A percentile compares a stretch with the other conserved stretches of the same genome.
Conservation (phyloP, 2,797 vertebrate species). For the Oreochromis mossambicus region DNA sequence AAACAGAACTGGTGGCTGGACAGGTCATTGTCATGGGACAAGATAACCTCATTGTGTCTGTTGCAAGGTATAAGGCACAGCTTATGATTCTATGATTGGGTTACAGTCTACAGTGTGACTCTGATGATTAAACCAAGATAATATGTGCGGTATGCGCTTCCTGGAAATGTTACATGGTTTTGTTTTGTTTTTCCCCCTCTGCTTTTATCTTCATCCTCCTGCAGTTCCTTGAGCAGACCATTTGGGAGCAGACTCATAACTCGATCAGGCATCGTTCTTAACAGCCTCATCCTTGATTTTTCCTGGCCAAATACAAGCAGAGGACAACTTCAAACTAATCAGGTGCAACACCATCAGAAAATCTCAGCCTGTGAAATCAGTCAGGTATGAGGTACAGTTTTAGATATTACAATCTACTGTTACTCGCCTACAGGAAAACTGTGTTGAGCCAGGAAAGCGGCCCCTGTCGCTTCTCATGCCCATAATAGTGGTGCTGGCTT, state of each 20-base stretch:
- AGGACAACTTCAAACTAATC: constrained; percentile 50
- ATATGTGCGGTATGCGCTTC: constrained; percentile 21
- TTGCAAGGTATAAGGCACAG: constrained; percentile 73
- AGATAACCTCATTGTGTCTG: constrained; percentile 83
- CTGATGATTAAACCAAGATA: neutral
- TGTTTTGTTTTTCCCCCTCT: neutral
- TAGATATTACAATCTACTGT: neutral
- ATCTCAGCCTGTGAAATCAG: neutral
- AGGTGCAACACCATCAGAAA: constrained; percentile 13
- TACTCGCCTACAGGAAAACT: constrained; percentile 68
- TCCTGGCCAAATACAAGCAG: constrained; percentile 77
- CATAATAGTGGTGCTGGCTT: constrained; percentile 75
- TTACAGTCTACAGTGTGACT: neutral
- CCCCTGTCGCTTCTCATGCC: constrained; percentile 80
- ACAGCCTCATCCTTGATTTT: constrained; percentile 85
- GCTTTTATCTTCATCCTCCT: constrained; percentile 2
- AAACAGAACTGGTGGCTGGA: constrained; percentile 64
- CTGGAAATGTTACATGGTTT: neutral
- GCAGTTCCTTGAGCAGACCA: constrained; percentile 82
- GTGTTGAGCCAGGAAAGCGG: constrained; percentile 70
- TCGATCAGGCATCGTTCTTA: constrained; percentile 82
- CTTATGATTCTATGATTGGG: neutral
- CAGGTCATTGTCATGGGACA: constrained; percentile 85
- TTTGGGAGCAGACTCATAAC: constrained; percentile 86
- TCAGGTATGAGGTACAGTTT: neutral